Evolutionary conservation across 2,113 vertebrate species (phyloP).

Genomic region (Brachyistius frenatus): DNA sequence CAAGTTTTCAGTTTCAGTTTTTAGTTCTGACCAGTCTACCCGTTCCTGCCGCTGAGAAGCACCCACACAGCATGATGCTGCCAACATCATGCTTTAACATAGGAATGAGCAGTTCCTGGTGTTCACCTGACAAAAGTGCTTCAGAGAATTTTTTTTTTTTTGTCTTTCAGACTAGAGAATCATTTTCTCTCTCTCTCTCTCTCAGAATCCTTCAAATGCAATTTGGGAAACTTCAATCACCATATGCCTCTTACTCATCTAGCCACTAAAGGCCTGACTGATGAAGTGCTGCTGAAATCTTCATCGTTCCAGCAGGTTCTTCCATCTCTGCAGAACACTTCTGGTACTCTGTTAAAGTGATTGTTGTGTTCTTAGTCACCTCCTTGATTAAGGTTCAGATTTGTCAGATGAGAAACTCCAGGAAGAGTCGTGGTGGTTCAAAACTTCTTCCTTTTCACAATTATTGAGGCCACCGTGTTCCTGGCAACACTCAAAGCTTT

Average conservation of each 20-base stretch:
- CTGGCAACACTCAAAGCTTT: background rate
- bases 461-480: background rate
- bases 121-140: background rate
- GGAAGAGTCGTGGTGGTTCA: constrained; percentile 2
- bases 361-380: constrained; percentile 12
- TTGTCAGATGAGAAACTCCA: background rate
- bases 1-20: background rate
- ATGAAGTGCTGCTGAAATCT: background rate
- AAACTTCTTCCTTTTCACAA: constrained; percentile 9
- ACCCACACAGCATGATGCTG: background rate
- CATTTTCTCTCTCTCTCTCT: background rate
- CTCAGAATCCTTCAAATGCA: constrained; percentile 20
- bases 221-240: constrained; percentile 23
- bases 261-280: constrained; percentile 27
- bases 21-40: background rate
- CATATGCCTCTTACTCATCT: constrained; percentile 19
- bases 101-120: background rate
- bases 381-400: constrained; percentile 10
- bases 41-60: constrained; percentile 3
- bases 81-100: constrained; percentile 1
- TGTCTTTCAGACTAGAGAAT: constrained; percentile 11
- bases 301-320: constrained; percentile 25
- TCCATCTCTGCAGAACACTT: constrained; percentile 9
- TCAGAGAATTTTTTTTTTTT: constrained; percentile 4
- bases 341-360: constrained; percentile 14